A percentile compares a stretch with the other conserved stretches of the same genome.
Evolutionary conservation across 64 coral and sea anemone species (phyloP).

Genomic region (Pocillopora damicornis): DNA sequence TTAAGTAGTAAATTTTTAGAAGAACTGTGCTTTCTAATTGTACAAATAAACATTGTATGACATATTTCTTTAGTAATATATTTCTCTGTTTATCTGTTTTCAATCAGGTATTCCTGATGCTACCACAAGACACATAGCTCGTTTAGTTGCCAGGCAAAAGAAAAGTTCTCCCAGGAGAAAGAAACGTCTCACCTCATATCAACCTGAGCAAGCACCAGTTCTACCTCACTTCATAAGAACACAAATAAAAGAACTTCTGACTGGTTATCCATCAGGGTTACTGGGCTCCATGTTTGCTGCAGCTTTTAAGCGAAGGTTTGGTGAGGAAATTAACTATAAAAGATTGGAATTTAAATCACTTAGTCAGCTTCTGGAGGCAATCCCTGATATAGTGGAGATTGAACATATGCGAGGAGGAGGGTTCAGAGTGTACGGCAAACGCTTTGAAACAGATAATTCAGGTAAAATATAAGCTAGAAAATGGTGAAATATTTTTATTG

Average conservation of each 20-base stretch:
- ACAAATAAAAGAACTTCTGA: conserved; percentile 77
- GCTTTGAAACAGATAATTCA: conserved; percentile 14
- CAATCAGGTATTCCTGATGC: conserved; percentile 82
- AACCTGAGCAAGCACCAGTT: conserved; percentile 45
- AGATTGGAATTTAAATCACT: conserved; percentile 70
- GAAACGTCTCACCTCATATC: conserved; percentile 47
- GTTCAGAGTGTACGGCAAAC: conserved; percentile 60
- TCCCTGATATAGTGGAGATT: conserved; percentile 82
- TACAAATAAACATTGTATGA: no score
- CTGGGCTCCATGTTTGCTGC: conserved; percentile 62
- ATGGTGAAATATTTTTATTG: no score
- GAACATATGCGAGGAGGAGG: conserved; percentile 69
- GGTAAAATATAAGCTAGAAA: conserved; percentile 5
- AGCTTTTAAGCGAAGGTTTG: conserved; percentile 70
- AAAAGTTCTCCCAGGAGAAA: conserved; percentile 67
- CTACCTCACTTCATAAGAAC: conserved; percentile 71
- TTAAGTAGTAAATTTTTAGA: no score
- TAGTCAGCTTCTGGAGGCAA: conserved; percentile 59
- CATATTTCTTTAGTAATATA: no score
- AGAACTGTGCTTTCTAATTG: no score
- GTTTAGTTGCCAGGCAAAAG: conserved; percentile 77
- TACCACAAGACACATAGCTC: conserved; percentile 84
- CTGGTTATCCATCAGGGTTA: conserved; percentile 68
- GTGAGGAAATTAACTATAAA: conserved; percentile 56
- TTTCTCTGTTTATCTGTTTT: not conserved